Percentiles rank a stretch among this genome's conserved stretches.
Evolutionary conservation across 2,113 vertebrate species (phyloP).

Genomic region (Scophthalmus maximus): DNA sequence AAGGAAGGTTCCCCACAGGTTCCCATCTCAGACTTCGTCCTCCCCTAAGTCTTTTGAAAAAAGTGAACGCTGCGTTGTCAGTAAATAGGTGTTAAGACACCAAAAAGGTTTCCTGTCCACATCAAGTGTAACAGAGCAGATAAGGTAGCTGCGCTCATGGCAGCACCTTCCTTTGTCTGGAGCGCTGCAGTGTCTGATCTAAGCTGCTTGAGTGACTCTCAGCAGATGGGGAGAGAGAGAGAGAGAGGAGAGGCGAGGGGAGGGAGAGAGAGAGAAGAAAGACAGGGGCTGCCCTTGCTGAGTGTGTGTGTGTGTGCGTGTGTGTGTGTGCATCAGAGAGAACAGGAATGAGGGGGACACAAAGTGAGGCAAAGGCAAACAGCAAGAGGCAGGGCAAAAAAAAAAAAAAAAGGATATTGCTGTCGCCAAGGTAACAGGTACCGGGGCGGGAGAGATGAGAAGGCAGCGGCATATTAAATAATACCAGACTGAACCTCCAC

Average conservation of each 20-base stretch:
- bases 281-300: slow-evolving; percentile 71
- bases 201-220: slow-evolving; percentile 80
- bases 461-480: slow-evolving; percentile 63
- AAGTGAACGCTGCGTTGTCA: slow-evolving; percentile 27
- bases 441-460: slow-evolving; percentile 43
- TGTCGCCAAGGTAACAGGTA: slow-evolving; percentile 77
- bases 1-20: neutral
- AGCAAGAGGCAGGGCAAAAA: slow-evolving; percentile 43
- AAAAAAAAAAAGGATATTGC: slow-evolving; percentile 46
- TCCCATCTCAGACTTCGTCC: neutral
- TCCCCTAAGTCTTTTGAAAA: slow-evolving; percentile 29
- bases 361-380: slow-evolving; percentile 53
- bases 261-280: slow-evolving; percentile 39
- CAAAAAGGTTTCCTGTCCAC: slow-evolving; percentile 26
- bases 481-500: slow-evolving; percentile 25
- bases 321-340: slow-evolving; percentile 29
- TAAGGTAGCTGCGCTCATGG: slow-evolving; percentile 64
- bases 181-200: slow-evolving; percentile 81
- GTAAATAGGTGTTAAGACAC: slow-evolving; percentile 22
- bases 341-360: slow-evolving; percentile 27
- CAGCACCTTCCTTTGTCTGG: slow-evolving; percentile 78
- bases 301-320: slow-evolving; percentile 26
- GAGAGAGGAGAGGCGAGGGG: slow-evolving; percentile 20
- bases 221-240: slow-evolving; percentile 73
- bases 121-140: slow-evolving; percentile 33